A percentile compares a stretch with the other conserved stretches of the same genome.
These are phyloP conservation scores for Pogona vitticeps DNA, from an alignment of 2,113 vertebrate species.

Conservation along the genomic window DNA sequence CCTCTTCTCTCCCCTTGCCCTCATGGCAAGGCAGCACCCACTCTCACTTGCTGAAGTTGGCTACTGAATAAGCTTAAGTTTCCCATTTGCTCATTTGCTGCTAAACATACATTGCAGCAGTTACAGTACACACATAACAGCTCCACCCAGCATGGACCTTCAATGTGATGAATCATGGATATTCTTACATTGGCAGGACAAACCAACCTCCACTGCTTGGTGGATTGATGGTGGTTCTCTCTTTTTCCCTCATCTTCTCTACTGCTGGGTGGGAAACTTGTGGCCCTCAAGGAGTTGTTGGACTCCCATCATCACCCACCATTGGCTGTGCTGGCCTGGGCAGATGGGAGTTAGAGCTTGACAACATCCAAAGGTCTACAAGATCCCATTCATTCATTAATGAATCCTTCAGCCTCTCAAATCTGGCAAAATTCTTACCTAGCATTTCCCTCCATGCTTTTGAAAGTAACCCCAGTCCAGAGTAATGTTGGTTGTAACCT, in stretches of 20 bases:
- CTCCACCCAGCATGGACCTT: background rate
- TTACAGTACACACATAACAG: background rate
- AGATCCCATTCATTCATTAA: too few species aligned
- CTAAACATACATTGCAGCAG: background rate
- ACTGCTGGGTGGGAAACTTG: too few species aligned
- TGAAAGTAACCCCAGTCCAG: constrained; percentile 46
- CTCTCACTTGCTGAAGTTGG: background rate
- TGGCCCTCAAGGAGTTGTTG: too few species aligned
- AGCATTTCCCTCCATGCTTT: background rate
- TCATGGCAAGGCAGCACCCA: background rate
- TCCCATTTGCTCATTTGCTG: background rate
- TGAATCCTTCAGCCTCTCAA: background rate
- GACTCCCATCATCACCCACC: too few species aligned
- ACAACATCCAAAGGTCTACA: too few species aligned
- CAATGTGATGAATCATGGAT: background rate
- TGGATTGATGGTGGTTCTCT: background rate
- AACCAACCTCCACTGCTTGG: background rate
- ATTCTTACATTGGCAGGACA: background rate
- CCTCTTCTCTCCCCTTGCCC: background rate
- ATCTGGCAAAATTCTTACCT: background rate
- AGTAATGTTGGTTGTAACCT: constrained; percentile 80
- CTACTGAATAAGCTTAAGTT: background rate
- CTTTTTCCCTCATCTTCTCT: too few species aligned
- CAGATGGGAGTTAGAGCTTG: too few species aligned
- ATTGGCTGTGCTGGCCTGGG: too few species aligned